A percentile compares a stretch with the other conserved stretches of the same genome.
phyloP scores from a whole-genome alignment of 1,140 invertebrate species.

The Phenacoccus solenopsis region DNA sequence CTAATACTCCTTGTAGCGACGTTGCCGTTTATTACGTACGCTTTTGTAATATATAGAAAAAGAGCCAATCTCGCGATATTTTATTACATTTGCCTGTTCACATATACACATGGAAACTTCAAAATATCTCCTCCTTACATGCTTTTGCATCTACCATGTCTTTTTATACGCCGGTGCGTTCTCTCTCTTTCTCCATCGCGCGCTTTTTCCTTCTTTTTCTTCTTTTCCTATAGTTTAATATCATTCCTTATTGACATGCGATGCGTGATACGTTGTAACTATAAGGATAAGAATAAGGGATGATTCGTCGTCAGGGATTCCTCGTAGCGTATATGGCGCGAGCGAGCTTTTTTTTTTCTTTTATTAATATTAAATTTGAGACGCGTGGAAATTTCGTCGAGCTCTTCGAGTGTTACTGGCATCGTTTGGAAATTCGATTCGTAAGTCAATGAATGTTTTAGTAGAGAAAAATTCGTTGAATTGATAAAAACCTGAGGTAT shows the following conservation, averaged over 20 bases:
- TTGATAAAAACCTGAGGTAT: too few species aligned
- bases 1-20: neutral
- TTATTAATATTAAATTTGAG: neutral
- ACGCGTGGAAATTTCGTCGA: neutral
- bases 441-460: too few species aligned
- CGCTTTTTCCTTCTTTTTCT: neutral
- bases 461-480: too few species aligned
- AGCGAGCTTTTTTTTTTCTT: too few species aligned
- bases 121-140: slow-evolving; percentile 14
- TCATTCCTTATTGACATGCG: slow-evolving; percentile 17
- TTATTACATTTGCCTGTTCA: slow-evolving; percentile 9
- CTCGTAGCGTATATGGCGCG: neutral
- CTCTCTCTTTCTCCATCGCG: neutral
- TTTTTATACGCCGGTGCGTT: too few species aligned
- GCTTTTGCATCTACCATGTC: slow-evolving; percentile 5
- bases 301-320: slow-evolving; percentile 9
- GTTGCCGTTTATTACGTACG: slow-evolving; percentile 4
- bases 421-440: neutral
- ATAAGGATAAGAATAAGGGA: slow-evolving; percentile 10
- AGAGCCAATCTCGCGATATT: slow-evolving; percentile 6
- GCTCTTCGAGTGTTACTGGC: too few species aligned
- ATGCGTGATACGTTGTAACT: slow-evolving; percentile 15
- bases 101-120: slow-evolving; percentile 2
- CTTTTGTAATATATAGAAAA: neutral
- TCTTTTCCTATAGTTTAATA: slow-evolving; percentile 5